Evolutionary conservation across 2,888 invertebrate genomes (phyloP), one percentile per base, ranked within the genome.

Genomic region (Idaea biselata): DNA sequence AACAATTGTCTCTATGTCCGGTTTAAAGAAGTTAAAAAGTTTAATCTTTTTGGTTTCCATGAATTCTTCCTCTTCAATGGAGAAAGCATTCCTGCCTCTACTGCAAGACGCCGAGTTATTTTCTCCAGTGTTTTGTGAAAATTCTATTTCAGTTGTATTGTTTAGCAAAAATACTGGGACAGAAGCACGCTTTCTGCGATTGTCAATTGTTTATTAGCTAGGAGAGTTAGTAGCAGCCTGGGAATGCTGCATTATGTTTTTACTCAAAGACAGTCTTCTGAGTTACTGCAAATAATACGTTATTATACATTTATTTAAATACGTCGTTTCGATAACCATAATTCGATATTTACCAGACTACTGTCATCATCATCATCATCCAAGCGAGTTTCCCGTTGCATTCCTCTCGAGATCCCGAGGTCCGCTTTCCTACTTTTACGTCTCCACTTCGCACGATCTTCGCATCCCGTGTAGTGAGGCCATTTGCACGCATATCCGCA

Each of bases 101-200:
- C 44, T 44, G 44, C 44, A 14, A 44, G 44, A 44, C 44, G 44
- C 44, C 44, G 11, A 44, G 44, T 44, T 44, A 44, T 44, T 44
- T 44, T 44, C 44, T 44, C 44, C 44, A 44, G 44, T 44, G 44
- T 44, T 44, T 44, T 44, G 44, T 44, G 44, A 44, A 44, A 44
- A 44, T 44, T 44, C 44, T 44, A 44, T 44, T 44, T 44, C 44
- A 44, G 44, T 44, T 44, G 44, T 44, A 44, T 44, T 44, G 44
- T 44, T 44, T 44, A 44, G 44, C 3, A 44, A 44, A 25, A 44
- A 44, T 44, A 44, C 44, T 44, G 44, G 44, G 44, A 11, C 44
- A 44, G 44, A 8, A 44, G 44, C 7, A 44, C 44, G 44, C 44
- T 44, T 44, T 44, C 44, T 44, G 44, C 44, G 7, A 44, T 14